Percentiles rank a stretch among this genome's conserved stretches.
Evolutionary conservation across 92 coral and sea anemone species (phyloP).

Genomic region (Porites cylindrica): DNA sequence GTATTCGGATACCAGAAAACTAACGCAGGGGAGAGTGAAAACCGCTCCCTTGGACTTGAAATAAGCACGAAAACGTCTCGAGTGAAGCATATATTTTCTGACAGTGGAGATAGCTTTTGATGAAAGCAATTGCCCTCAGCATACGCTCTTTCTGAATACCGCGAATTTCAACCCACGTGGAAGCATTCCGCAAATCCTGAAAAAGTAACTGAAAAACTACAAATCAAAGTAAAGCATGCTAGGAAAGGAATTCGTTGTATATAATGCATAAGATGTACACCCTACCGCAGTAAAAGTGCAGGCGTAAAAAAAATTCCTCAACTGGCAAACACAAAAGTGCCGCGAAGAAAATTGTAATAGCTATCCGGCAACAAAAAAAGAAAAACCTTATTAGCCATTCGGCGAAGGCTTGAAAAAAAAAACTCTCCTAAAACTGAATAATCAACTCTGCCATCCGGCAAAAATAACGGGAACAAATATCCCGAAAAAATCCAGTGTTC

Average conservation of each 20-base stretch:
- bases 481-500: background rate
- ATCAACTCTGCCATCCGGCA: background rate
- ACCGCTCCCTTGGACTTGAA: conserved; percentile 5
- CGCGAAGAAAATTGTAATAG: background rate
- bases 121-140: conserved; percentile 27
- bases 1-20: conserved; percentile 31
- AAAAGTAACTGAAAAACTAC: background rate
- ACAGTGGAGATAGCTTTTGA: conserved; percentile 43
- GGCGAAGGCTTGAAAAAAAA: conserved; percentile 7
- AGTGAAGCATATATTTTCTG: conserved; percentile 36
- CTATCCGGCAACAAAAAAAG: conserved; percentile 18
- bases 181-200: conserved; percentile 46
- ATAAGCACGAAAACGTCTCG: conserved; percentile 19
- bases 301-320: conserved; percentile 5
- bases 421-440: background rate
- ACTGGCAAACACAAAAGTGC: conserved; percentile 1
- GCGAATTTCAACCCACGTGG: conserved; percentile 39
- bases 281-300: background rate
- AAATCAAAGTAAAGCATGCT: background rate
- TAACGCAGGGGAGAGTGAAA: conserved; percentile 44
- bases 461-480: background rate
- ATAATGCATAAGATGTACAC: background rate
- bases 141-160: background rate
- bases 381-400: background rate
- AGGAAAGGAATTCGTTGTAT: too few species aligned